Conservation (phyloP, 2,113 vertebrate genomes). For the Prionailurus bengalensis region DNA sequence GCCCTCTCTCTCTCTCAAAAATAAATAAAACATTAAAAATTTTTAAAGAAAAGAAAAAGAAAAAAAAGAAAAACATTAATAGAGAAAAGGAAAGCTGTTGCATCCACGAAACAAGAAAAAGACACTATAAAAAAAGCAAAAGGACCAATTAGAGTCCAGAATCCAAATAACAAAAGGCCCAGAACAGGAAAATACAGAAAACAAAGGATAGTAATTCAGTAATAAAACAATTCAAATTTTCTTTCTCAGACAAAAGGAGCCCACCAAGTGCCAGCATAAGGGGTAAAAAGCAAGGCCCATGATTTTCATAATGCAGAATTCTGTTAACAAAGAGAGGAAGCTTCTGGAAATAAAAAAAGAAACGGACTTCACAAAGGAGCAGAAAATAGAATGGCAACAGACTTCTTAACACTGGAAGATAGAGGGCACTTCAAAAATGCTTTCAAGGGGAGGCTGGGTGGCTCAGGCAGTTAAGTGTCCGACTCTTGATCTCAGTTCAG, state of each 20-base stretch:
- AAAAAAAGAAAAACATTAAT: not conserved
- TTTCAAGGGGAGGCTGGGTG: not conserved
- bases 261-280: not conserved
- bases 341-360: not conserved
- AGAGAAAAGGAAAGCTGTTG: not conserved
- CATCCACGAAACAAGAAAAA: not conserved
- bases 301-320: slow-evolving; percentile 4
- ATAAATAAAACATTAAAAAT: too few species aligned
- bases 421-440: not conserved
- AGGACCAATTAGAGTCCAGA: not conserved
- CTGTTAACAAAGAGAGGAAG: not conserved
- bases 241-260: not conserved
- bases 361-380: not conserved
- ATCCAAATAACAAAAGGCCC: not conserved
- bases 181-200: not conserved
- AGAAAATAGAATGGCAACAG: not conserved
- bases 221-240: not conserved
- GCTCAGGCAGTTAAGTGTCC: too few species aligned
- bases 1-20: too few species aligned
- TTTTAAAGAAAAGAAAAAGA: too few species aligned
- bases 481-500: too few species aligned
- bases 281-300: not conserved
- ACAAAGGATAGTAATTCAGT: not conserved
- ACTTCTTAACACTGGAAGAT: not conserved
- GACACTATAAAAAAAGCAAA: not conserved